phyloP scores from a whole-genome alignment of 2,113 vertebrate species.

The Chloebia gouldiae region DNA sequence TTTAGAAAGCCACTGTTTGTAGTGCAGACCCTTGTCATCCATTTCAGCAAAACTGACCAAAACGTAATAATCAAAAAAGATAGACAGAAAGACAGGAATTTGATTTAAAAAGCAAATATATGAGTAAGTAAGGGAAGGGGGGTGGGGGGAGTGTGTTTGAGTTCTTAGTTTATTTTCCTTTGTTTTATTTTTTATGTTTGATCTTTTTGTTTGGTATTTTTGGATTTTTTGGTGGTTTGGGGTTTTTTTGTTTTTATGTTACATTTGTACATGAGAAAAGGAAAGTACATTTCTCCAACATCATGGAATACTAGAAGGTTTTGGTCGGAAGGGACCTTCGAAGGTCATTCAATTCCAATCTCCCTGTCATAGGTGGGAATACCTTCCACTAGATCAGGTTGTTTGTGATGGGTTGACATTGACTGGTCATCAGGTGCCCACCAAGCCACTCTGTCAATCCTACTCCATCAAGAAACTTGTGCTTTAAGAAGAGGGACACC shows the following conservation, averaged over 20 bases:
- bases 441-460: background rate
- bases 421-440: background rate
- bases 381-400: background rate
- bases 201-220: background rate
- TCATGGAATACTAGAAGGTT: background rate
- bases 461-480: background rate
- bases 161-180: background rate
- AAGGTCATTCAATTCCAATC: background rate
- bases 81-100: background rate
- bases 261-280: background rate
- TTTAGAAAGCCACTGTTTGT: background rate
- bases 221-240: background rate
- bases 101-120: background rate
- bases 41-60: background rate
- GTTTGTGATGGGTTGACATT: background rate
- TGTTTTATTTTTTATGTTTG: background rate
- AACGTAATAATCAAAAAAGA: background rate
- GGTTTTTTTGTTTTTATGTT: background rate
- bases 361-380: background rate
- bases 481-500: background rate
- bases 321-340: background rate
- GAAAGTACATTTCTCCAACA: background rate
- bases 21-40: background rate
- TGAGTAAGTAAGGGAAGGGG: background rate
- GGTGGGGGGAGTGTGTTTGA: no score